These are phyloP conservation scores for Albula glossodonta DNA, from an alignment of 2,113 vertebrate genomes.

Conservation along the genomic window DNA sequence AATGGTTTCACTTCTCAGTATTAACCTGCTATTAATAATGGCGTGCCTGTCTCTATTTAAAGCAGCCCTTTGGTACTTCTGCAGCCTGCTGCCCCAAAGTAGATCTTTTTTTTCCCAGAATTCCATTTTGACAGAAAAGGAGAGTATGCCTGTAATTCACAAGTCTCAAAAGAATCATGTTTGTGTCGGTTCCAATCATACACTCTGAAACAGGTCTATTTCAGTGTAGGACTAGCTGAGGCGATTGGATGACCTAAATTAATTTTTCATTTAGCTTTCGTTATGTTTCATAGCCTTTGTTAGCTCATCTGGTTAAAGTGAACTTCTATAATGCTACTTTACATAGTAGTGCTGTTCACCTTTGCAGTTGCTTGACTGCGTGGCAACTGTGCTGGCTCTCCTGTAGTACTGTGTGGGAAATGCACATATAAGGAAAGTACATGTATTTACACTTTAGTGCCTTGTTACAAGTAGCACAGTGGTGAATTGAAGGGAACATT, in stretches of 20 bases:
- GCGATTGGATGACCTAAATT: not conserved
- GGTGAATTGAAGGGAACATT: too few relatives aligned
- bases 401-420: not conserved
- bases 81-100: not conserved
- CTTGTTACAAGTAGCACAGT: not conserved
- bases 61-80: not conserved
- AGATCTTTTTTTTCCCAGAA: not conserved
- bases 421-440: too few relatives aligned
- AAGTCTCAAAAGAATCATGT: not conserved
- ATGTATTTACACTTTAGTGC: not conserved
- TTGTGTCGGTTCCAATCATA: not conserved
- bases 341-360: not conserved
- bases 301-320: not conserved
- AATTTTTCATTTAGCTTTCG: not conserved
- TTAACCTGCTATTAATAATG: constrained; percentile 17
- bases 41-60: not conserved
- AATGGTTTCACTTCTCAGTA: not conserved
- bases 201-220: not conserved
- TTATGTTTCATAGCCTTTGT: not conserved
- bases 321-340: not conserved
- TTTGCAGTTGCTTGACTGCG: not conserved
- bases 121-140: not conserved
- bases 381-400: not conserved
- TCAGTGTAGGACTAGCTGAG: not conserved
- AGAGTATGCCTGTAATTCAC: not conserved